A percentile compares a stretch with the other conserved stretches of the same genome.
phyloP scores from a whole-genome alignment of 1,140 invertebrate genomes.

The Cotesia vestalis region DNA sequence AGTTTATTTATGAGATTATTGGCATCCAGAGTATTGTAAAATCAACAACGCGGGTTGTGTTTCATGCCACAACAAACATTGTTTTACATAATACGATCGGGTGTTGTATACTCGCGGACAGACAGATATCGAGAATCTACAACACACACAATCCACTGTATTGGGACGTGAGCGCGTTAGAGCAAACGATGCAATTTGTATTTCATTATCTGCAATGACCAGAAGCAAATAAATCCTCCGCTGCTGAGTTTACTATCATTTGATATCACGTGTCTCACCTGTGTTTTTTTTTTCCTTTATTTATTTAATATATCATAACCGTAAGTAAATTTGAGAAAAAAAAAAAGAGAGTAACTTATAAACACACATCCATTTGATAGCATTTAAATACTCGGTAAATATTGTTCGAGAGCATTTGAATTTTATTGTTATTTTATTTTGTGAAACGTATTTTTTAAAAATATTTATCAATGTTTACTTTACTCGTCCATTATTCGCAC shows the following conservation, averaged over 20 bases:
- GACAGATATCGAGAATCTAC: constrained; percentile 1
- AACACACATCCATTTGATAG: too few relatives aligned
- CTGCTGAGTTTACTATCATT: background rate
- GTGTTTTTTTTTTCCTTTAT: background rate
- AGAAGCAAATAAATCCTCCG: constrained; percentile 23
- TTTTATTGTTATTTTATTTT: too few relatives aligned
- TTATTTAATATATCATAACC: too few relatives aligned
- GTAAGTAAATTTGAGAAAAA: too few relatives aligned
- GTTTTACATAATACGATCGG: constrained; percentile 18
- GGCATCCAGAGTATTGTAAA: background rate
- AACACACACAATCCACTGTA: constrained; percentile 5
- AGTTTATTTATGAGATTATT: background rate
- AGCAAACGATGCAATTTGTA: constrained; percentile 31
- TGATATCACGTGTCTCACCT: background rate
- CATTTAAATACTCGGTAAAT: too few relatives aligned
- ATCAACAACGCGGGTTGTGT: constrained; percentile 15
- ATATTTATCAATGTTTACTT: background rate
- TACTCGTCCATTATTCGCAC: background rate
- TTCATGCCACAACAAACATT: constrained; percentile 16
- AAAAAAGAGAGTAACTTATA: too few relatives aligned
- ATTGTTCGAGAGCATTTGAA: too few relatives aligned
- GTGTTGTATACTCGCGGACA: background rate
- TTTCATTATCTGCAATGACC: constrained; percentile 33
- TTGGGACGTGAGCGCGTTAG: constrained; percentile 2
- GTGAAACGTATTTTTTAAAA: too few relatives aligned